These are phyloP conservation scores for Plecturocebus donacophilus DNA, from an alignment of 2,113 vertebrate genomes.

Conservation along the genomic window DNA sequence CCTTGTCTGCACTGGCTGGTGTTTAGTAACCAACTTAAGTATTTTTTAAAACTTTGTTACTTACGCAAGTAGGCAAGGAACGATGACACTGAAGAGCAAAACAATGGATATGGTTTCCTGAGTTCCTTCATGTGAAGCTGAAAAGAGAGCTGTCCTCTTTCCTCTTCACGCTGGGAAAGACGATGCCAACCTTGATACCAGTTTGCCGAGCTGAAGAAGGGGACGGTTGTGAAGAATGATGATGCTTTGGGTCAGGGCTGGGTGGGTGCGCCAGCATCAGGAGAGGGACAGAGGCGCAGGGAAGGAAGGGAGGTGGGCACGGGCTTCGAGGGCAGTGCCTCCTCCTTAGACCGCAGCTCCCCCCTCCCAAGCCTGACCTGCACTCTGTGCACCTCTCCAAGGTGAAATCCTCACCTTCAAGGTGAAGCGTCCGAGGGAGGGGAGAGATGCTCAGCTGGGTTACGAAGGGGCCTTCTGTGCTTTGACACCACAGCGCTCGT, in stretches of 20 bases:
- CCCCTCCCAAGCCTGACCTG: too few species aligned
- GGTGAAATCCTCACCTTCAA: neutral
- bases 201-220: too few species aligned
- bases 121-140: neutral
- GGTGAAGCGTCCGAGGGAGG: neutral
- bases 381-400: too few species aligned
- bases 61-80: neutral
- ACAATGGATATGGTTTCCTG: fast-evolving
- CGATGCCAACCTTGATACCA: neutral
- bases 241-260: neutral
- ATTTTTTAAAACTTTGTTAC: neutral
- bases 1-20: neutral
- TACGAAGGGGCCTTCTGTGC: fast-evolving
- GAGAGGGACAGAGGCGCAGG: neutral
- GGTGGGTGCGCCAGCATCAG: neutral
- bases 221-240: neutral
- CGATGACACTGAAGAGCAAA: neutral
- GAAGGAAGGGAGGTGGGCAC: neutral
- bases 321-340: neutral
- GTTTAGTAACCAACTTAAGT: neutral
- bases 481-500: neutral
- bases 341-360: neutral
- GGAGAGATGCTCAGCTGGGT: neutral
- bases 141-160: neutral
- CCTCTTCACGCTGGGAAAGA: neutral